Percentiles rank a stretch among this genome's conserved stretches.
phyloP scores from a whole-genome alignment of 2,888 invertebrate species.

The Metellina segmentata region DNA sequence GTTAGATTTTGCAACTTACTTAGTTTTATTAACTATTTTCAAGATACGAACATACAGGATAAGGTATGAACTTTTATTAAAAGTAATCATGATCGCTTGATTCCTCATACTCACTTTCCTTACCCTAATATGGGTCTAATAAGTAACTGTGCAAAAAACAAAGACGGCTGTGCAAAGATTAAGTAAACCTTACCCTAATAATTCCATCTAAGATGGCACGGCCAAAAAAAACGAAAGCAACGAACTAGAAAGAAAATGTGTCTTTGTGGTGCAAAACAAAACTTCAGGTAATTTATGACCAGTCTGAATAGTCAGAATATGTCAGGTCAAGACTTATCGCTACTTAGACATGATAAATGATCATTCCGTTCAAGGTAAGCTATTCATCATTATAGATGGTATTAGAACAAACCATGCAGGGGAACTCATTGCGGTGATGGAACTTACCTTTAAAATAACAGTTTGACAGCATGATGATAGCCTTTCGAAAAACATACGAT shows the following conservation, averaged over 20 bases:
- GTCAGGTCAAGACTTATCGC: not conserved
- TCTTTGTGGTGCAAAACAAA: not conserved
- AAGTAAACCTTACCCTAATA: too few relatives aligned
- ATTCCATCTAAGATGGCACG: not conserved
- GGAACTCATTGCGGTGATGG: not conserved
- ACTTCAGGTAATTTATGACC: not conserved
- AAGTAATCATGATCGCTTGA: too few relatives aligned
- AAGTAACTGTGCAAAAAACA: too few relatives aligned
- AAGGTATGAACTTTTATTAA: too few relatives aligned
- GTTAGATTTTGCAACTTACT: too few relatives aligned
- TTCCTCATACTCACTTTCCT: too few relatives aligned
- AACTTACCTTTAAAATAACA: not conserved
- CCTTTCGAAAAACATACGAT: not conserved
- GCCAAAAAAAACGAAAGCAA: not conserved
- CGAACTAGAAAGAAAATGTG: not conserved
- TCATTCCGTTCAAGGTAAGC: not conserved
- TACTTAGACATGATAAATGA: not conserved
- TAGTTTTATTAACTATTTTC: too few relatives aligned
- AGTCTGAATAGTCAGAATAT: not conserved
- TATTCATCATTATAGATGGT: not conserved
- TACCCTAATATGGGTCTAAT: too few relatives aligned
- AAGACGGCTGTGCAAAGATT: too few relatives aligned
- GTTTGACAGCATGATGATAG: not conserved
- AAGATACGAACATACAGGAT: too few relatives aligned
- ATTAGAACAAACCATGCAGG: not conserved